These are phyloP conservation scores for Propithecus perrieri DNA, from an alignment of 2,797 vertebrate genomes.

Conservation along the genomic window DNA sequence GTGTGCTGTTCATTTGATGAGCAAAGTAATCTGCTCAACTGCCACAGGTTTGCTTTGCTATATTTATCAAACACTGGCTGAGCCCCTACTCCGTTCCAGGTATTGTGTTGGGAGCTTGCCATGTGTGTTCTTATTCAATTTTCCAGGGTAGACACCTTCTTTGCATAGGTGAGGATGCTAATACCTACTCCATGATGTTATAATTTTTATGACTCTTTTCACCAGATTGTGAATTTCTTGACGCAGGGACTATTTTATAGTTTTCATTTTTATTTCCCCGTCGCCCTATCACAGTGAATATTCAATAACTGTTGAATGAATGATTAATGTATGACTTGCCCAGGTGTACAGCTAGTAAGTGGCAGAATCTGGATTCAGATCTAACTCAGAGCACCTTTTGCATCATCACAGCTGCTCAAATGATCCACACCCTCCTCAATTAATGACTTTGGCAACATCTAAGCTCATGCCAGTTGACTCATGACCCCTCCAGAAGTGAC, in stretches of 20 bases:
- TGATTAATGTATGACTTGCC: neutral
- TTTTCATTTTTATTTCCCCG: slow-evolving; percentile 5
- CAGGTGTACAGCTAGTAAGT: neutral
- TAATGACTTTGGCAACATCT: neutral
- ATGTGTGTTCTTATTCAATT: neutral
- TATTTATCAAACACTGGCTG: neutral
- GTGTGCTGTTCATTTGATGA: neutral
- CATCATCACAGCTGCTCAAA: neutral
- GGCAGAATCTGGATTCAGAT: neutral
- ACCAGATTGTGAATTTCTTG: neutral
- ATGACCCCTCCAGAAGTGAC: neutral
- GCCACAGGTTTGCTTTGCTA: neutral
- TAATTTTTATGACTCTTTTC: neutral
- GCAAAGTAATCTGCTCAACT: neutral
- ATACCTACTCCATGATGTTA: neutral
- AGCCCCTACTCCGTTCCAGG: neutral
- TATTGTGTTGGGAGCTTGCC: neutral
- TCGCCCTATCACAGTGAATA: neutral
- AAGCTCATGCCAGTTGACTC: neutral
- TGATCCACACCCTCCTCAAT: neutral
- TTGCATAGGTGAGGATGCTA: neutral
- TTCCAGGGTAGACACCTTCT: neutral
- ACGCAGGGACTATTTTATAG: neutral
- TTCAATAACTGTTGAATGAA: neutral
- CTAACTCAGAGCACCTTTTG: neutral